These are phyloP conservation scores for Cenopis cana DNA, from an alignment of 2,888 invertebrate species.

Conservation along the genomic window DNA sequence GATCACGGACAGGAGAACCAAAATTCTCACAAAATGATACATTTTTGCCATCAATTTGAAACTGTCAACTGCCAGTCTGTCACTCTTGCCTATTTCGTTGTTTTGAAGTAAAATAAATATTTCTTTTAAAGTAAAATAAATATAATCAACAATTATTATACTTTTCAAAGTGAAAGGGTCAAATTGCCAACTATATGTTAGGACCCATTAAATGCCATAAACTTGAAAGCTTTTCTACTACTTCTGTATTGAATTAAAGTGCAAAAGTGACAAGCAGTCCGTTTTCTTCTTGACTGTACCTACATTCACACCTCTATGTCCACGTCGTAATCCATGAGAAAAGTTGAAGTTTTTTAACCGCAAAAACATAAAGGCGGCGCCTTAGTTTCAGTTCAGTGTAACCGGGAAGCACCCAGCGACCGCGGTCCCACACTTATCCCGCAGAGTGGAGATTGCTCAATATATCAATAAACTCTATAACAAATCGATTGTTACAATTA, in stretches of 20 bases:
- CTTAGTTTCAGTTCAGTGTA: constrained; percentile 22
- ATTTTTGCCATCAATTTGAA: no score
- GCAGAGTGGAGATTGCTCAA: constrained; percentile 37
- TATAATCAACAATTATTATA: no score
- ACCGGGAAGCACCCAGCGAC: constrained; percentile 68
- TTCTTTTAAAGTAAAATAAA: no score
- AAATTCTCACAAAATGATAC: no score
- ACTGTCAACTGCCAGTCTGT: no score
- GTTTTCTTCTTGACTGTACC: neutral
- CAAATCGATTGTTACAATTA: constrained; percentile 62
- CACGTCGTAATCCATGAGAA: constrained; percentile 33
- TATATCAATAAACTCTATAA: constrained; percentile 41
- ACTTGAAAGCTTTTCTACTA: neutral
- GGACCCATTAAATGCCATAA: neutral
- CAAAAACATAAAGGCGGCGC: constrained; percentile 50
- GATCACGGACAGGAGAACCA: no score
- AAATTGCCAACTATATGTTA: neutral
- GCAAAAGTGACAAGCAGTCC: no score
- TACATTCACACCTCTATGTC: constrained; percentile 11
- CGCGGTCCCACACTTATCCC: constrained; percentile 73
- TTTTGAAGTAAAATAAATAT: no score
- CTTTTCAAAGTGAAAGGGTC: neutral
- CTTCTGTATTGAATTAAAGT: neutral
- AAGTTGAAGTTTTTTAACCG: constrained; percentile 53
- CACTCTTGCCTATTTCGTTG: no score